A percentile compares a stretch with the other conserved stretches of the same genome.
Conservation (phyloP, 2,888 invertebrate species). For the Ceriagrion tenellum region DNA sequence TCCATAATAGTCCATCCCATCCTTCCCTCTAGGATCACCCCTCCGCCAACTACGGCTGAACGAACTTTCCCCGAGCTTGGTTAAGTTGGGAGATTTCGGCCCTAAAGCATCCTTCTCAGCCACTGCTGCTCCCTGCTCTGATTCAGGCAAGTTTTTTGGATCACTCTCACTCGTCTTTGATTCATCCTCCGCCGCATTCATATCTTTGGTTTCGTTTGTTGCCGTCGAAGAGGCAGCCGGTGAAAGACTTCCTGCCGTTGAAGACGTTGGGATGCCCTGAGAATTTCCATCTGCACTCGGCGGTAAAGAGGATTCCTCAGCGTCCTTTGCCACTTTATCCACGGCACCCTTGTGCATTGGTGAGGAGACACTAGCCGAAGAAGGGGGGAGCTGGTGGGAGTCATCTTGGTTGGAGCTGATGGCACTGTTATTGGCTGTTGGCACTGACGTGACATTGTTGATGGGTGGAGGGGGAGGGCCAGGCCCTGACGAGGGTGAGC, state of each 20-base stretch:
- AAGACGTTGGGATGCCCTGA: constrained; percentile 55
- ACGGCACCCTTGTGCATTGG: constrained; percentile 52
- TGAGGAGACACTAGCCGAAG: constrained; percentile 42
- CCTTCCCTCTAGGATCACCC: constrained; percentile 71
- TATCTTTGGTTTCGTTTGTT: constrained; percentile 61
- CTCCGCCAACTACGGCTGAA: constrained; percentile 53
- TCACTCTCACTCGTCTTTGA: constrained; percentile 64
- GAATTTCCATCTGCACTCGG: constrained; percentile 49
- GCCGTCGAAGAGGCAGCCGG: constrained; percentile 54
- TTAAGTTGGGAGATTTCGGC: constrained; percentile 50
- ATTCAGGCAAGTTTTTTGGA: constrained; percentile 47
- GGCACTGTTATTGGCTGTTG: constrained; percentile 2
- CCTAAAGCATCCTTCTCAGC: constrained; percentile 40
- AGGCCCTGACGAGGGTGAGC: constrained; percentile 52
- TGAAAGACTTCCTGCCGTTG: constrained; percentile 61
- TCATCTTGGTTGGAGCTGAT: constrained; percentile 12
- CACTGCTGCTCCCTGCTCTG: constrained; percentile 35
- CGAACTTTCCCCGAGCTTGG: constrained; percentile 55
- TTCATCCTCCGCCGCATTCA: constrained; percentile 42
- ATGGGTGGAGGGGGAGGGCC: not conserved
- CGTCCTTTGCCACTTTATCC: constrained; percentile 52
- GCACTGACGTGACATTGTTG: not conserved
- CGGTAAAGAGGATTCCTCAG: constrained; percentile 46
- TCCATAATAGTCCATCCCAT: constrained; percentile 49
- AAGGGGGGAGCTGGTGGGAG: constrained; percentile 41